Conservation (phyloP, 2,888 invertebrate genomes). For the Colletes collaris region DNA sequence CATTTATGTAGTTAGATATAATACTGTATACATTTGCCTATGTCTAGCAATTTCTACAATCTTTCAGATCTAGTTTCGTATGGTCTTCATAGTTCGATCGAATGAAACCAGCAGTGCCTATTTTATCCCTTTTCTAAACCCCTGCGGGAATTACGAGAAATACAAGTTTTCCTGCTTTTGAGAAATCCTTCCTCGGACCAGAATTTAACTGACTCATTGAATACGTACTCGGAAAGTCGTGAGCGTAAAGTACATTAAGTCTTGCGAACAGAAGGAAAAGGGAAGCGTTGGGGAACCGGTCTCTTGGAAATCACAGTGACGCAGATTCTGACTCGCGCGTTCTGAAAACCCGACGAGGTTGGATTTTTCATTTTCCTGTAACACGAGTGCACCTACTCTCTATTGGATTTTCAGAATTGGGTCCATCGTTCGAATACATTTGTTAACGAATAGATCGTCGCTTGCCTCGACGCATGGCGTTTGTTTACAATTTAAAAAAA, state of each 20-base stretch:
- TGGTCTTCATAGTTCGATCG: too few species aligned
- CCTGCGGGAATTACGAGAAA: neutral
- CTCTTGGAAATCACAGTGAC: conserved; percentile 60
- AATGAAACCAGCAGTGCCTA: too few species aligned
- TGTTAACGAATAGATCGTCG: neutral
- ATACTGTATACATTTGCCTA: too few species aligned
- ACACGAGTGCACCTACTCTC: neutral
- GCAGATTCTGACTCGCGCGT: conserved; percentile 35
- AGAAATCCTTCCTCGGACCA: too few species aligned
- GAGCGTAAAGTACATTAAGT: conserved; percentile 1
- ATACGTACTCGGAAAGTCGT: neutral
- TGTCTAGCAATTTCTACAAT: too few species aligned
- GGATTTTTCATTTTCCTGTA: conserved; percentile 16
- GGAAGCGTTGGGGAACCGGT: conserved; percentile 50
- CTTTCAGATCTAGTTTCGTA: too few species aligned
- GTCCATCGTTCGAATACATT: too few species aligned
- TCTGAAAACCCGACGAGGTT: conserved; percentile 28
- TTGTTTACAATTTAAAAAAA: too few species aligned
- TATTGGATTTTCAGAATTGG: neutral
- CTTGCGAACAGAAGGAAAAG: conserved; percentile 43
- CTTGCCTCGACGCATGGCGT: neutral
- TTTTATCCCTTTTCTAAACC: too few species aligned
- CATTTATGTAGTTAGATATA: too few species aligned
- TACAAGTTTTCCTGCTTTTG: neutral
- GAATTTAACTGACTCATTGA: neutral